Evolutionary conservation across 2,888 invertebrate genomes (phyloP).

Genomic region (Spodoptera picta): DNA sequence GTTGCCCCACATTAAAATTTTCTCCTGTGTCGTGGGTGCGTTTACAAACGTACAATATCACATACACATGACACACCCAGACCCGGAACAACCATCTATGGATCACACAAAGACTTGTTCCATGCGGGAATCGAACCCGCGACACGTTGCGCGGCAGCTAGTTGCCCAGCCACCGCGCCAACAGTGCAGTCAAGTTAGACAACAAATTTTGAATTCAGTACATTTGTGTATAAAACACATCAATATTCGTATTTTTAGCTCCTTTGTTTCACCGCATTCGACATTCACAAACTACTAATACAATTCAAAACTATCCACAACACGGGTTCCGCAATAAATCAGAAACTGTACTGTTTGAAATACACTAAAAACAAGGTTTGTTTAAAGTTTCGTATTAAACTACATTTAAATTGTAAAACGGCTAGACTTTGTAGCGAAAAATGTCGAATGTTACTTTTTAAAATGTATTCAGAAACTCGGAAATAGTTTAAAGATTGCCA

Average conservation of each 20-base stretch:
- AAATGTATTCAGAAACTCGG: slow-evolving; percentile 38
- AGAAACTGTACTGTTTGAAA: slow-evolving; percentile 37
- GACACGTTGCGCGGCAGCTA: too few species aligned
- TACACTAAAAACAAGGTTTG: slow-evolving; percentile 37
- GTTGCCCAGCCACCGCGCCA: too few species aligned
- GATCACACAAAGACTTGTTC: too few species aligned
- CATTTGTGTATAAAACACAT: slow-evolving; percentile 7
- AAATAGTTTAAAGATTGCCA: slow-evolving; percentile 40
- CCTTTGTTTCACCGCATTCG: slow-evolving; percentile 11
- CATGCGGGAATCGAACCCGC: too few species aligned
- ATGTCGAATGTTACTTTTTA: slow-evolving; percentile 42
- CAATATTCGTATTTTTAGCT: slow-evolving; percentile 8
- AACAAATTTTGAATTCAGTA: too few species aligned
- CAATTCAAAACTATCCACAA: slow-evolving; percentile 32
- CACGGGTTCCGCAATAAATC: slow-evolving; percentile 29
- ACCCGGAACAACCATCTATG: too few species aligned
- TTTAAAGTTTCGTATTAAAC: slow-evolving; percentile 51
- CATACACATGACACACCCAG: too few species aligned
- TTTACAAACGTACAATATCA: too few species aligned
- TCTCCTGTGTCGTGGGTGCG: too few species aligned
- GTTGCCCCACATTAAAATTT: too few species aligned
- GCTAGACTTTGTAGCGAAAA: slow-evolving; percentile 26
- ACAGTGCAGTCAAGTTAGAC: too few species aligned
- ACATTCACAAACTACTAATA: slow-evolving; percentile 15
- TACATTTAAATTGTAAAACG: slow-evolving; percentile 59